Evolutionary conservation across 2,888 invertebrate genomes (phyloP).

Genomic region (Ornithoptera priamus): DNA sequence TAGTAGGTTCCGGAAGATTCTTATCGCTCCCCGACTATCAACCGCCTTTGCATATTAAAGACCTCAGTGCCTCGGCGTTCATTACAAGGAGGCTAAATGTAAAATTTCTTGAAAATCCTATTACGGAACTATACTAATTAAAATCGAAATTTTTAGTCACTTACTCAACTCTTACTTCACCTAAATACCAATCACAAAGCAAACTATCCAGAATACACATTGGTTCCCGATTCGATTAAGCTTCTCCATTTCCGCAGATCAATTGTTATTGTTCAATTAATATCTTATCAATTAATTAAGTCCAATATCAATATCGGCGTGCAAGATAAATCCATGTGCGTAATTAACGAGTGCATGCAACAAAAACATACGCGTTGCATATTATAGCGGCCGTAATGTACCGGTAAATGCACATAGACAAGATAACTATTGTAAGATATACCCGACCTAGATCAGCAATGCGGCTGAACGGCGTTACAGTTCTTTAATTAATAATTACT

Average conservation of each 20-base stretch:
- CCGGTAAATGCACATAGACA: conserved; percentile 12
- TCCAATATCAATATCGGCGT: conserved; percentile 18
- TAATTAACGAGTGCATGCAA: conserved; percentile 25
- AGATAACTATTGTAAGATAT: conserved; percentile 10
- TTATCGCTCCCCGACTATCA: conserved; percentile 36
- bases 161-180: background rate
- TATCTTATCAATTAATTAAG: conserved; percentile 29
- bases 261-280: conserved; percentile 29
- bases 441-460: conserved; percentile 3
- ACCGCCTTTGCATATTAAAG: conserved; percentile 57
- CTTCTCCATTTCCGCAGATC: conserved; percentile 4
- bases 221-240: background rate
- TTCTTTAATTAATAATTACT: conserved; percentile 4
- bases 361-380: conserved; percentile 16
- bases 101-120: conserved; percentile 38
- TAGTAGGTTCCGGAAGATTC: conserved; percentile 22
- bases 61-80: conserved; percentile 44
- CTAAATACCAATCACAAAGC: background rate
- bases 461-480: background rate
- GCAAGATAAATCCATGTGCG: conserved; percentile 22
- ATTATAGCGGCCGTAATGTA: conserved; percentile 12
- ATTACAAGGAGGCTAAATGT: conserved; percentile 52
- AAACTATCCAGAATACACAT: background rate
- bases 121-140: conserved; percentile 57
- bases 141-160: conserved; percentile 32